Evolutionary conservation across 2,797 vertebrate species (phyloP).

Genomic region (Alauda arvensis): DNA sequence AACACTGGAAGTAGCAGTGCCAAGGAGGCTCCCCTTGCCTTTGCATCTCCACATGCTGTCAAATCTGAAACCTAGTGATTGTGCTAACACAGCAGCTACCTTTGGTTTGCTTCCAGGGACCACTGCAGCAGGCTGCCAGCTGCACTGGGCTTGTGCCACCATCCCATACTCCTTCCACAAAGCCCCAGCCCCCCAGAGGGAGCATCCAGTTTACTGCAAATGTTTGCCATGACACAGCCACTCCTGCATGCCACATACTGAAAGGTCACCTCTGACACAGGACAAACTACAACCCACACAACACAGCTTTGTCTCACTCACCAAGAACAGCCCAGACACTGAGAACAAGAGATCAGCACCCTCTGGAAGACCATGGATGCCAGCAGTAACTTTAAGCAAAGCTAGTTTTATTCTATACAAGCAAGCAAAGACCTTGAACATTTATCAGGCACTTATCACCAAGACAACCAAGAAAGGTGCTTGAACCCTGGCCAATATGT

Average conservation of each 20-base stretch:
- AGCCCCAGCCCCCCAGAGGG: background rate
- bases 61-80: background rate
- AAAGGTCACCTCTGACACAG: background rate
- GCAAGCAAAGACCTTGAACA: constrained; percentile 17
- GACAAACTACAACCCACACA: background rate
- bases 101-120: background rate
- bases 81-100: background rate
- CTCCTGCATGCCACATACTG: background rate
- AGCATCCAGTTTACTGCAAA: background rate
- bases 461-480: constrained; percentile 22
- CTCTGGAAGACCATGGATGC: background rate
- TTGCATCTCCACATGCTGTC: background rate
- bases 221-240: background rate
- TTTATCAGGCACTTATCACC: constrained; percentile 24
- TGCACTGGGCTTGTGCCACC: background rate
- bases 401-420: constrained; percentile 4
- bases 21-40: background rate
- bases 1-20: background rate
- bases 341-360: background rate
- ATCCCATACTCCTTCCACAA: background rate
- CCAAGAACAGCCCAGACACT: background rate
- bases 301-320: background rate
- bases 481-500: constrained; percentile 7
- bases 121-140: background rate
- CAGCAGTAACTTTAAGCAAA: constrained; percentile 12